Percentiles rank a stretch among this genome's conserved stretches.
phyloP scores from a whole-genome alignment of 2,888 invertebrate species.

The Tridacna gigas region DNA sequence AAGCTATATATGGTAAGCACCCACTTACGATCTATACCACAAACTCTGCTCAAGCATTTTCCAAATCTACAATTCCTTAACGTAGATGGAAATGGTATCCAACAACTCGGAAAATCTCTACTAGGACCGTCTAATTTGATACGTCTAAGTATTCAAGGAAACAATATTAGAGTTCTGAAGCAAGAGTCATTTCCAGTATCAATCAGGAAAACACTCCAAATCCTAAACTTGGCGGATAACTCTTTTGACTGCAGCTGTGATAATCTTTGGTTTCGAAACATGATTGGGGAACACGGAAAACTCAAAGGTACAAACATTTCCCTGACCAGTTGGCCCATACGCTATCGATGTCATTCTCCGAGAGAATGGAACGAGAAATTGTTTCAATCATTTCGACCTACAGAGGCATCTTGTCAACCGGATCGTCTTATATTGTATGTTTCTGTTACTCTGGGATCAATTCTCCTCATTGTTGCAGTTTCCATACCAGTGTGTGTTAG shows the following conservation, averaged over 20 bases:
- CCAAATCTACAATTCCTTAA: slow-evolving; percentile 4
- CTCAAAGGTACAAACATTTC: slow-evolving; percentile 1
- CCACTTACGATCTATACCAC: slow-evolving; percentile 2
- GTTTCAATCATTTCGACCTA: not conserved
- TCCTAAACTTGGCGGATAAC: slow-evolving; percentile 20
- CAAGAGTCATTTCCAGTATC: slow-evolving; percentile 6
- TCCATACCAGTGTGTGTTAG: not conserved
- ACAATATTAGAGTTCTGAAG: slow-evolving; percentile 17
- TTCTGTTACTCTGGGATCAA: not conserved
- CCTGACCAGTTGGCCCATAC: not conserved
- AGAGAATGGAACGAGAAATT: not conserved
- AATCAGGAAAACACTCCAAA: not conserved
- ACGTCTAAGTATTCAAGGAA: not conserved
- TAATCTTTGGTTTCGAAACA: slow-evolving; percentile 35
- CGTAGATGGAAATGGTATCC: slow-evolving; percentile 14
- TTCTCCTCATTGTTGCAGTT: not conserved
- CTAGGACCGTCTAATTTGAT: not conserved
- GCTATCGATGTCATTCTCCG: not conserved
- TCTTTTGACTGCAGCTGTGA: slow-evolving; percentile 35
- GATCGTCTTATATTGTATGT: not conserved
- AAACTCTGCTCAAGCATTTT: not conserved
- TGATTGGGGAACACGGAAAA: slow-evolving; percentile 18
- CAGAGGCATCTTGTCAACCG: not conserved
- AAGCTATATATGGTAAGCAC: not conserved
- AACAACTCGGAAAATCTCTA: not conserved